Percentiles rank a stretch among this genome's conserved stretches.
Conservation (phyloP, 2,113 vertebrate species). For the Gnathonemus echidnorhynchus region DNA sequence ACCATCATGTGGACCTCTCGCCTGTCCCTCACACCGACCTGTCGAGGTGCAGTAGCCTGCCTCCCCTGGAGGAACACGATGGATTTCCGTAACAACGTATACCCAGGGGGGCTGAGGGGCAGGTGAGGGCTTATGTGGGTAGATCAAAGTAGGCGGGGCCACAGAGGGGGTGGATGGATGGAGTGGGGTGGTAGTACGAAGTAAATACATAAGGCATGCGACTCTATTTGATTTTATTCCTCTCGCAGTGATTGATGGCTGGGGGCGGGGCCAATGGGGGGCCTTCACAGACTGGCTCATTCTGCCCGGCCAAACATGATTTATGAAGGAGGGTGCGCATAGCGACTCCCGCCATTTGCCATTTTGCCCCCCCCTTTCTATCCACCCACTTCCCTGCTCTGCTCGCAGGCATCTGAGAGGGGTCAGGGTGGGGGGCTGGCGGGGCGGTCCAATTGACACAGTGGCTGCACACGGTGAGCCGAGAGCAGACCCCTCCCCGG, state of each 20-base stretch:
- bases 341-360: constrained; percentile 61
- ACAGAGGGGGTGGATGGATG: neutral
- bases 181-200: neutral
- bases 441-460: constrained; percentile 49
- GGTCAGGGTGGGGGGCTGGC: constrained; percentile 32
- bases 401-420: constrained; percentile 48
- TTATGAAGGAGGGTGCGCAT: constrained; percentile 57
- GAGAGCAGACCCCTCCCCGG: neutral
- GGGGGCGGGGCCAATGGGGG: constrained; percentile 59
- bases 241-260: constrained; percentile 59
- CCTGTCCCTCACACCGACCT: neutral
- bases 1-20: neutral
- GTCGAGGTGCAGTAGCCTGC: neutral
- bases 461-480: constrained; percentile 47
- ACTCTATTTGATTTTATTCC: constrained; percentile 10
- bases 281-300: constrained; percentile 58
- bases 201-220: constrained; percentile 2
- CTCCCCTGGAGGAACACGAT: neutral
- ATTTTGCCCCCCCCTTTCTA: constrained; percentile 32
- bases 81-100: neutral
- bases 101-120: neutral
- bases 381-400: constrained; percentile 33
- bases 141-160: neutral
- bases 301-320: constrained; percentile 64
- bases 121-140: neutral